Evolutionary conservation across 2,888 invertebrate genomes (phyloP), one percentile per base, ranked within the genome.

Genomic region (Eupelmus urozonus): DNA sequence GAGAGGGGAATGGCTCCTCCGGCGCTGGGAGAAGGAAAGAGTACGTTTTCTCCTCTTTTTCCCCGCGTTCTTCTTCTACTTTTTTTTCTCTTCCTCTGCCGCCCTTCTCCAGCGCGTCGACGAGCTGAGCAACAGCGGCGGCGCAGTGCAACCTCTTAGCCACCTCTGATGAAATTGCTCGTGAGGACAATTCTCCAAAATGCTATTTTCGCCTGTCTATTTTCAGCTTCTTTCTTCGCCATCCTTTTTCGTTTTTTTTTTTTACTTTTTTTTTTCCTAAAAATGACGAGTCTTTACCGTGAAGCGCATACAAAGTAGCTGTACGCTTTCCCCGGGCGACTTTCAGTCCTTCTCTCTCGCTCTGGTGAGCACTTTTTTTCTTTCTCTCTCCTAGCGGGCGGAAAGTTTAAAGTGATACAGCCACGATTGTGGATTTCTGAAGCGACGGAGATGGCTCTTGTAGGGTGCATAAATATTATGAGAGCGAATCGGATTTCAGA

Each of bases 131-230:
- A 23, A 9, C 53, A 55, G 23, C 20, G 9, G 23, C 13, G 2
- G 16, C 23, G 45, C 25, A 45, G 45, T 16, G 16, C 23, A n/a
- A 25, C 5, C 63, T 63, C 63, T 63, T 63, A 63, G 27, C 27
- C 27, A 16, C 9, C 63, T 63, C 25, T 63, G 63, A 63, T 63
- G 45, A 45, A 63, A 63, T 49, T 63, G 45, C 63, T 63, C 45
- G 63, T 63, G 63, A 63, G 63, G 63, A 63, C 45, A 49, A 63
- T 63, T 45, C 45, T 45, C 45, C 45, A 63, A 63, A 63, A 63
- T 63, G 25, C 45, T 60, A 60, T 60, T 60, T 60, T 60, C 40
- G 40, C 40, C 40, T 60, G 40, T 60, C 60, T 63, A 63, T 63
- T 63, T 63, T 63, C 45, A 20, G 63, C 45, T 63, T 20, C 20